Evolutionary conservation across 2,888 invertebrate genomes (phyloP).

Genomic region (Tortricodes alternella): DNA sequence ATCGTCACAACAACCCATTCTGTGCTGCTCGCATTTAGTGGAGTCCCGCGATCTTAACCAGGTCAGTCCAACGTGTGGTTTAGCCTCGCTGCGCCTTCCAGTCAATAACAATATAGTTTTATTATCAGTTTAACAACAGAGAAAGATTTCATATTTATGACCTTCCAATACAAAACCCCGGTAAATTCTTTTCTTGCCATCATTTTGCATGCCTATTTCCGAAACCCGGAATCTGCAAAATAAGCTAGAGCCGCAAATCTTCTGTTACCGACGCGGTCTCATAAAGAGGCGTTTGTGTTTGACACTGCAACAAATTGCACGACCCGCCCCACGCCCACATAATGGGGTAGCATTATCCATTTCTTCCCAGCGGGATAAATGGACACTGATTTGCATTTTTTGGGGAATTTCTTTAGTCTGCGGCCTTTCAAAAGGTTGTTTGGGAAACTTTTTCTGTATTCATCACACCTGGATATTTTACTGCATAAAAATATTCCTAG

Average conservation of each 20-base stretch:
- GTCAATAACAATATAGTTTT: too few relatives aligned
- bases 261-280: constrained; percentile 3
- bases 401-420: constrained; percentile 14
- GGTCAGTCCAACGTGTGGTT: background rate
- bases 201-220: background rate
- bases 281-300: constrained; percentile 39
- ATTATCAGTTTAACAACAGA: too few relatives aligned
- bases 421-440: constrained; percentile 18
- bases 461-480: background rate
- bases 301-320: constrained; percentile 41
- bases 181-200: background rate
- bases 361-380: constrained; percentile 21
- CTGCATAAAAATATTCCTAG: too few relatives aligned
- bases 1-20: too few relatives aligned
- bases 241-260: constrained; percentile 31
- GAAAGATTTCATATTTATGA: background rate
- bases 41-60: too few relatives aligned
- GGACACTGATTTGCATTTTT: constrained; percentile 31
- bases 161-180: too few relatives aligned
- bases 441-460: constrained; percentile 1
- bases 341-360: constrained; percentile 29
- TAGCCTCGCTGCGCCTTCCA: too few relatives aligned
- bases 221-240: background rate
- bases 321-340: constrained; percentile 9
- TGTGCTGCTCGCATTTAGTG: too few relatives aligned